Evolutionary conservation across 2,888 invertebrate genomes (phyloP).

Genomic region (Cataglyphis livida): DNA sequence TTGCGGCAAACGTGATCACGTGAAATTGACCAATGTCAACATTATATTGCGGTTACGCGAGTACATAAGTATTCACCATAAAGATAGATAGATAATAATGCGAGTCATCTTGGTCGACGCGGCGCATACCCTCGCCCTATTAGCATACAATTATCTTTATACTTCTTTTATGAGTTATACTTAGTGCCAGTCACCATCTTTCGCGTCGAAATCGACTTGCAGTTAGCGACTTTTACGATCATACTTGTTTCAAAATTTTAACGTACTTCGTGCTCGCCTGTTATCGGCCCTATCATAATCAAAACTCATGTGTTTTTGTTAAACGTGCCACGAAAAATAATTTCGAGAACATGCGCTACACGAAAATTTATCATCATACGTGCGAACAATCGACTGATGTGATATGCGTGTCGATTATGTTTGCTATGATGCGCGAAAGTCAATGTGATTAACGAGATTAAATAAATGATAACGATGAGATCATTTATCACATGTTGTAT

Average conservation of each 20-base stretch:
- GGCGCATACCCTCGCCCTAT: conserved; percentile 78
- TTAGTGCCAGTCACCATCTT: conserved; percentile 70
- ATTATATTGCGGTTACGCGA: conserved; percentile 29
- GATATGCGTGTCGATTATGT: conserved; percentile 40
- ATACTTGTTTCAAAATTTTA: conserved; percentile 74
- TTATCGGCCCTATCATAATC: conserved; percentile 65
- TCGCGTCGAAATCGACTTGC: conserved; percentile 49
- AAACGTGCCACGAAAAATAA: conserved; percentile 68
- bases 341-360: conserved; percentile 21
- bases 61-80: conserved; percentile 37
- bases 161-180: conserved; percentile 82
- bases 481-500: conserved; percentile 17
- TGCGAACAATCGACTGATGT: conserved; percentile 62
- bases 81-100: conserved; percentile 68
- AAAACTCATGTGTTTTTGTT: conserved; percentile 56
- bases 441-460: conserved; percentile 18
- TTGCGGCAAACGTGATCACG: conserved; percentile 48
- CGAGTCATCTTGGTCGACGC: conserved; percentile 72
- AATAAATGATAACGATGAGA: not conserved
- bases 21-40: conserved; percentile 62
- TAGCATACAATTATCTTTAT: conserved; percentile 83
- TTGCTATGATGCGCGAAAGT: conserved; percentile 30
- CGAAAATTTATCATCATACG: conserved; percentile 69
- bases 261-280: conserved; percentile 64
- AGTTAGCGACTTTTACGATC: conserved; percentile 77